Conservation (phyloP, 1,140 invertebrate genomes). For the Pollicipes pollicipes region DNA sequence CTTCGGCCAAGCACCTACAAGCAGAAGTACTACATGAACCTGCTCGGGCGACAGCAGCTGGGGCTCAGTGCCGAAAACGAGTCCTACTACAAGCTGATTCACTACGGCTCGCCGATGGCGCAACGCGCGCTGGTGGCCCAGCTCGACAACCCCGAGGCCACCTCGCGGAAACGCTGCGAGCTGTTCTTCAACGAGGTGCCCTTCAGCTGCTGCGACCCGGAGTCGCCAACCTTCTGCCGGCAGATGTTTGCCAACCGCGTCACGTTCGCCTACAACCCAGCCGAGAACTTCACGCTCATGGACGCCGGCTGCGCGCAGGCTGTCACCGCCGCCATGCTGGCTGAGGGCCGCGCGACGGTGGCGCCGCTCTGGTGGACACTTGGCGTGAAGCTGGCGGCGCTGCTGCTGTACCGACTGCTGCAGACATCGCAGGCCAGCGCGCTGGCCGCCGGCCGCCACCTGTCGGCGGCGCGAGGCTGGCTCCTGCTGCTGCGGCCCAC, state of each 20-base stretch:
- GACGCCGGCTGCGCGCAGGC: not conserved
- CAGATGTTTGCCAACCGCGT: not conserved
- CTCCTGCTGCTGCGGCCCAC: too few relatives aligned
- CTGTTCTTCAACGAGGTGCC: not conserved
- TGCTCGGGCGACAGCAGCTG: not conserved
- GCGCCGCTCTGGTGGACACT: not conserved
- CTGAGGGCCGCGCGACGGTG: not conserved
- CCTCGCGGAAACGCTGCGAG: not conserved
- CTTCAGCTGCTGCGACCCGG: not conserved
- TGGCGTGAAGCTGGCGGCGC: not conserved
- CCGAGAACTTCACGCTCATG: not conserved
- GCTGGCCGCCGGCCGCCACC: not conserved
- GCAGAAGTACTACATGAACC: not conserved
- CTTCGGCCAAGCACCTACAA: not conserved
- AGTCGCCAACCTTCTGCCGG: not conserved
- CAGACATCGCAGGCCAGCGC: not conserved
- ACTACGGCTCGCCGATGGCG: not conserved
- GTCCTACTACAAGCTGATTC: not conserved
- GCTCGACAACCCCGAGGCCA: not conserved
- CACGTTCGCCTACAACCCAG: not conserved
- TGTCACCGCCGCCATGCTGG: not conserved
- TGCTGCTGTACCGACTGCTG: not conserved
- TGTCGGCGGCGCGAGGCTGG: too few relatives aligned
- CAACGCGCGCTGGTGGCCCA: not conserved
- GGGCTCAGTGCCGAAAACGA: not conserved